Evolutionary conservation across 2,888 invertebrate species (phyloP).

Genomic region (Tenthredo notha): DNA sequence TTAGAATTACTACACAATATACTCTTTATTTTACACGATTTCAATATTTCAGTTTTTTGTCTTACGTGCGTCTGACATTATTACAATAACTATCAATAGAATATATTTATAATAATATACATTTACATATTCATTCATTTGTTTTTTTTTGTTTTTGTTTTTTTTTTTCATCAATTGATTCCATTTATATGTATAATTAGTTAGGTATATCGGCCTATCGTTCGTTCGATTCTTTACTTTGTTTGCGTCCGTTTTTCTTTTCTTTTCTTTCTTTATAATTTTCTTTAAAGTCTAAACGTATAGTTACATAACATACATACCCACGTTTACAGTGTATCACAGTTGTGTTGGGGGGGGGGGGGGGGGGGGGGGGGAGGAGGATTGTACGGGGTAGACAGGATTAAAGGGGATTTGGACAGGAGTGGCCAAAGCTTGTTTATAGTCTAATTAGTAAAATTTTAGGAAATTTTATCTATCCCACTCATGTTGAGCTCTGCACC

Average conservation of each 20-base stretch:
- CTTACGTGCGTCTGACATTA: conserved; percentile 67
- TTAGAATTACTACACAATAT: conserved; percentile 71
- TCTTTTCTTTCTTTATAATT: conserved; percentile 56
- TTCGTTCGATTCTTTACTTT: conserved; percentile 69
- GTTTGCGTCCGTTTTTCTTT: conserved; percentile 55
- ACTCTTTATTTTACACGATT: conserved; percentile 75
- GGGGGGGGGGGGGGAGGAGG: conserved; percentile 62
- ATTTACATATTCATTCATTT: conserved; percentile 72
- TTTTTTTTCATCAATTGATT: conserved; percentile 65
- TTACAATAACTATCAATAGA: conserved; percentile 74
- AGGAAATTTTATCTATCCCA: neutral
- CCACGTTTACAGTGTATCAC: conserved; percentile 76
- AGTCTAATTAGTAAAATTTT: conserved; percentile 47
- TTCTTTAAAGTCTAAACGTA: conserved; percentile 72
- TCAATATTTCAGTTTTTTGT: conserved; percentile 70
- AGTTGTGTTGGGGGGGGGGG: conserved; percentile 75
- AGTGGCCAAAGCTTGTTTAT: conserved; percentile 17
- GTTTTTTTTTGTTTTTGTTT: conserved; percentile 47
- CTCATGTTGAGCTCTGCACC: conserved; percentile 6
- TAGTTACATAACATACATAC: conserved; percentile 73
- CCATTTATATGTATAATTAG: conserved; percentile 67
- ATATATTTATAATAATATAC: conserved; percentile 77
- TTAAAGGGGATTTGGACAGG: conserved; percentile 58
- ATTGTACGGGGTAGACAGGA: conserved; percentile 66
- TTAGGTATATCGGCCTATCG: conserved; percentile 67